Evolutionary conservation across 2,113 vertebrate genomes (phyloP).

Genomic region (Halcyon malimbica): DNA sequence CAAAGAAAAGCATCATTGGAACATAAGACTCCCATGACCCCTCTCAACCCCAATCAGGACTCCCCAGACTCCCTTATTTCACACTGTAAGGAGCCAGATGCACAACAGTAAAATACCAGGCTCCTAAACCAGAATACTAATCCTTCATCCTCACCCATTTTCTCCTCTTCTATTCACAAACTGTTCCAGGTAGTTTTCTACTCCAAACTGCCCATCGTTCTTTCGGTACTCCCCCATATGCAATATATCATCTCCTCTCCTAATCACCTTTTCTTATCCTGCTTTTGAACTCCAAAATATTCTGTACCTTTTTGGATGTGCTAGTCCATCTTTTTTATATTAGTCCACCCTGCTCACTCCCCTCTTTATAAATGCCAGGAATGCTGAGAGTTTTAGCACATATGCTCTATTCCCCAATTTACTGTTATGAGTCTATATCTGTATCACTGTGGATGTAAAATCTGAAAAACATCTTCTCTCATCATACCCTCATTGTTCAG

Average conservation of each 20-base stretch:
- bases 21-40: neutral
- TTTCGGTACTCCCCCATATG: neutral
- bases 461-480: neutral
- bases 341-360: neutral
- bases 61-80: neutral
- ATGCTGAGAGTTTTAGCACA: neutral
- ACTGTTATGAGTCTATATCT: neutral
- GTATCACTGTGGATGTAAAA: neutral
- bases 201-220: neutral
- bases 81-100: neutral
- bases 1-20: neutral
- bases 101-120: neutral
- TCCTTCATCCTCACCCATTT: neutral
- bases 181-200: neutral
- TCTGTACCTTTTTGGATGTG: neutral
- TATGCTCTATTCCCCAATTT: neutral
- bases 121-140: neutral
- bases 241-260: neutral
- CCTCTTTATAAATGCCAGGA: neutral
- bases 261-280: neutral
- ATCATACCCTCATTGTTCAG: neutral
- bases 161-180: neutral
- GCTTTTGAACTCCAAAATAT: neutral
- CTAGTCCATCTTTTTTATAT: neutral
- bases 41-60: slow-evolving; percentile 3